A percentile compares a stretch with the other conserved stretches of the same genome.
phyloP scores from a whole-genome alignment of 2,113 vertebrate species.

The Machaerirhynchus nigripectus region DNA sequence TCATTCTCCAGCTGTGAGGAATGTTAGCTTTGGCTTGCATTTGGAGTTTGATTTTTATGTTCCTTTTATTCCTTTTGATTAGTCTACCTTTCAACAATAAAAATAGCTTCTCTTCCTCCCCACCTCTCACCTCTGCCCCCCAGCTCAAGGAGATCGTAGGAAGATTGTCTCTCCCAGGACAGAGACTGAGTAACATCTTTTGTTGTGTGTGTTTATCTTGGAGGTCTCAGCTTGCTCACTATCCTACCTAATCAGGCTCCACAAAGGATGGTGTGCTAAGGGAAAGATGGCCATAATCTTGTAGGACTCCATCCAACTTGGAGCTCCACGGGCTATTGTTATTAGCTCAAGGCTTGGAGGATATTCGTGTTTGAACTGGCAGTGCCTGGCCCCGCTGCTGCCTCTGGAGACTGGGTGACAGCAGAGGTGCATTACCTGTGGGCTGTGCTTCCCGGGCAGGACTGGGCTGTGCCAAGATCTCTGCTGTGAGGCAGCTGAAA shows the following conservation, averaged over 20 bases:
- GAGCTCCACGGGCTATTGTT: background rate
- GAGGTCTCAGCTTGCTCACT: background rate
- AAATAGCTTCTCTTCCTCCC: background rate
- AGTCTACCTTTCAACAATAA: background rate
- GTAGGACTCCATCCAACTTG: background rate
- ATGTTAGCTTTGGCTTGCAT: slow-evolving; percentile 6
- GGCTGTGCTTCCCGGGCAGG: background rate
- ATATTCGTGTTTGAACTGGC: background rate
- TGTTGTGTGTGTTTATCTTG: background rate
- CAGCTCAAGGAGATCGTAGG: background rate
- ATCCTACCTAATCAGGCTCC: background rate
- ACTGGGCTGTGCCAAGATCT: background rate
- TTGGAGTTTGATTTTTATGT: background rate
- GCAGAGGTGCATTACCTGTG: background rate
- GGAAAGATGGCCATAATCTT: background rate
- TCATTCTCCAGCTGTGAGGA: background rate
- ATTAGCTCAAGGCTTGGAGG: background rate
- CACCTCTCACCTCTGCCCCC: background rate
- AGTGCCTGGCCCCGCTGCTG: background rate
- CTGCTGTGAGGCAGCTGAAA: background rate
- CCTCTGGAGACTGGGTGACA: background rate
- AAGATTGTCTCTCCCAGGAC: background rate
- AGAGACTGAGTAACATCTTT: background rate
- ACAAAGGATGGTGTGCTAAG: background rate
- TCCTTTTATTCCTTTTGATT: background rate